phyloP scores from a whole-genome alignment of 2,888 invertebrate genomes.

The Nasonovia ribisnigri region DNA sequence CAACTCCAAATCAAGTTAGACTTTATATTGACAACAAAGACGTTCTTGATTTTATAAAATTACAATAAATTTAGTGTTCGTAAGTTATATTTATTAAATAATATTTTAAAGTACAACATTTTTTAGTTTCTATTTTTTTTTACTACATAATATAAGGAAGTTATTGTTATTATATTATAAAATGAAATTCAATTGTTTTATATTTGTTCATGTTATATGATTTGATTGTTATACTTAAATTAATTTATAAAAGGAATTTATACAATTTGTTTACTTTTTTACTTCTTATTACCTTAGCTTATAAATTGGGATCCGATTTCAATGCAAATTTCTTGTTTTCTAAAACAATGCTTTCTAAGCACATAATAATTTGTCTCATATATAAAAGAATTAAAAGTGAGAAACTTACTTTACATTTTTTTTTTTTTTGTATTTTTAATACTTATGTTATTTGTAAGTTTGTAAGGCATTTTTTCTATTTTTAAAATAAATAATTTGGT shows the following conservation, averaged over 20 bases:
- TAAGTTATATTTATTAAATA: neutral
- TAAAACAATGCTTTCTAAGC: too few relatives aligned
- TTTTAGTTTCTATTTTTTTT: neutral
- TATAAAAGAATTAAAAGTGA: too few relatives aligned
- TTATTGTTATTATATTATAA: neutral
- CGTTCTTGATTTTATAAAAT: conserved; percentile 39
- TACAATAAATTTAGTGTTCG: neutral
- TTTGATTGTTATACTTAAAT: neutral
- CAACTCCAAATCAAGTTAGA: conserved; percentile 28
- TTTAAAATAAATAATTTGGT: too few relatives aligned
- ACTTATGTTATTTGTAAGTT: too few relatives aligned
- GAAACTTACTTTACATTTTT: too few relatives aligned
- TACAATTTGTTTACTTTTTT: neutral
- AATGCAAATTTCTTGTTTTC: too few relatives aligned
- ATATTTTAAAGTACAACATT: neutral
- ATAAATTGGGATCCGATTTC: neutral
- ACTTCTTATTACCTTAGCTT: neutral
- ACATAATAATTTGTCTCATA: too few relatives aligned
- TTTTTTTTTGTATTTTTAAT: too few relatives aligned
- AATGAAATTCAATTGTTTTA: neutral
- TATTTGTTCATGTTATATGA: neutral
- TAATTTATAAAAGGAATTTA: neutral
- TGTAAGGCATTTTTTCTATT: too few relatives aligned
- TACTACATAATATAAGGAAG: neutral
- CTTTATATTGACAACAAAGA: conserved; percentile 38